A percentile compares a stretch with the other conserved stretches of the same genome.
These are phyloP conservation scores for cat (Felis catus) DNA, from an alignment of 2,113 vertebrate genomes.

Conservation along the genomic window DNA sequence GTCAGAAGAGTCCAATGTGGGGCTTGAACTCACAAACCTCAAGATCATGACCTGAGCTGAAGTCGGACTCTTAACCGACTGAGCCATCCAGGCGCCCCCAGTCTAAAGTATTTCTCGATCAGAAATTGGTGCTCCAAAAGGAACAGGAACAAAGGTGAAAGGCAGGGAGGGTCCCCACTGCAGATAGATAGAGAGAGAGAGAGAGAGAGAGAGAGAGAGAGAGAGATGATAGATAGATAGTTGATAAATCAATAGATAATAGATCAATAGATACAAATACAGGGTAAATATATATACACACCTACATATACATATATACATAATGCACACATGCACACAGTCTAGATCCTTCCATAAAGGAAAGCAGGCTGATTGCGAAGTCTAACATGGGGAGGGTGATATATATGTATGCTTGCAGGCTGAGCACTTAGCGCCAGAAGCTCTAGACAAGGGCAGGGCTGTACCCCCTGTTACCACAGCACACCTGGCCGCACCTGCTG, in stretches of 20 bases:
- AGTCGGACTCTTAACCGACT: too few species aligned
- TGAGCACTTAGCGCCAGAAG: background rate
- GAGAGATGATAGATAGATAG: background rate
- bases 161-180: background rate
- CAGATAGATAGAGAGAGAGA: background rate
- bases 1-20: too few species aligned
- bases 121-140: background rate
- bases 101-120: background rate
- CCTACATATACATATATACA: rapidly evolving
- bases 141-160: background rate
- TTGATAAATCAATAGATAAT: background rate
- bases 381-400: rapidly evolving
- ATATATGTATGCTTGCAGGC: background rate
- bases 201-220: background rate
- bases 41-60: too few species aligned
- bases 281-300: background rate
- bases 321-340: too few species aligned
- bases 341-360: background rate
- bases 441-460: background rate
- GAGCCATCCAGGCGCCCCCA: background rate
- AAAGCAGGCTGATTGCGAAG: background rate
- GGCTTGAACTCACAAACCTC: too few species aligned
- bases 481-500: background rate
- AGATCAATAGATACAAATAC: background rate
- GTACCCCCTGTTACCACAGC: background rate